phyloP scores from a whole-genome alignment of 2,113 vertebrate species.

The Glaucomys volans region DNA sequence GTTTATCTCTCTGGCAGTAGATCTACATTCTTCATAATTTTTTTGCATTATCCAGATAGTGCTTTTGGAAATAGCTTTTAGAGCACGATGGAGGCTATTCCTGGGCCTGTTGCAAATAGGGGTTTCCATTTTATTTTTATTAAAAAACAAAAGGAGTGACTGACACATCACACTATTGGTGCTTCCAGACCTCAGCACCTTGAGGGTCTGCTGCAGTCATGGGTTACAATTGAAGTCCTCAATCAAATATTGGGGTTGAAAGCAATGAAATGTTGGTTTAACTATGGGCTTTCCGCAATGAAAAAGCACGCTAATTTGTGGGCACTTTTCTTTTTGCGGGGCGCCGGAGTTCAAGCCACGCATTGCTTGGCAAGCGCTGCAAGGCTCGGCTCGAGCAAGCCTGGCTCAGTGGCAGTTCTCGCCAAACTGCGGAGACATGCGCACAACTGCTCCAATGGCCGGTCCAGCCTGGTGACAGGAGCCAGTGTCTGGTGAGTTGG shows the following conservation, averaged over 20 bases:
- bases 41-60: not conserved
- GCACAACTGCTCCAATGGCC: fast-evolving
- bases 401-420: too few species aligned
- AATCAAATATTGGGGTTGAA: not conserved
- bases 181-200: not conserved
- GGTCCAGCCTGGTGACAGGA: not conserved
- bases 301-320: not conserved
- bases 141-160: not conserved
- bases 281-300: not conserved
- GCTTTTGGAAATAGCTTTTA: constrained; percentile 10
- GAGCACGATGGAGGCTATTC: too few species aligned
- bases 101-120: too few species aligned
- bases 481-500: not conserved
- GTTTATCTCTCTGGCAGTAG: not conserved
- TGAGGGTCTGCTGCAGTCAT: not conserved
- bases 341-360: not conserved
- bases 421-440: not conserved
- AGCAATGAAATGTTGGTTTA: not conserved
- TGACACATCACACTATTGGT: not conserved
- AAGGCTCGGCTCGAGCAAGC: too few species aligned
- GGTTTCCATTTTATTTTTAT: too few species aligned
- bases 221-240: not conserved
- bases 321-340: not conserved
- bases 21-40: not conserved
- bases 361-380: not conserved